A percentile compares a stretch with the other conserved stretches of the same genome.
These are phyloP conservation scores for Raja brachyura DNA, from an alignment of 2,113 vertebrate species.

Conservation along the genomic window DNA sequence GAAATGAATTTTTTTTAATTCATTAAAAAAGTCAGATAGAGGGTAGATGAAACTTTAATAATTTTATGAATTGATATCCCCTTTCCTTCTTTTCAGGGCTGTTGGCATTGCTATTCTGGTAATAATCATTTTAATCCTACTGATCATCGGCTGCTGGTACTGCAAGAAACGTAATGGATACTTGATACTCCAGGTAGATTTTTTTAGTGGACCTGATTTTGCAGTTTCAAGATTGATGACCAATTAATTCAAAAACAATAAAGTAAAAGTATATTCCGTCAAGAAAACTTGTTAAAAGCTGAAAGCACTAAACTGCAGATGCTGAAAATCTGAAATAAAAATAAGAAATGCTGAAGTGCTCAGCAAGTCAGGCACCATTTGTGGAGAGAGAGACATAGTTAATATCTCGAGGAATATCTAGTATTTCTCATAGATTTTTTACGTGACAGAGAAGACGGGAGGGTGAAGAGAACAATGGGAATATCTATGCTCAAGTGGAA, in stretches of 20 bases:
- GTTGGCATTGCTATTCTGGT: slow-evolving; percentile 75
- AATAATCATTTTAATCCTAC: slow-evolving; percentile 68
- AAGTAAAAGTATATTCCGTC: not conserved
- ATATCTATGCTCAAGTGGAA: no score
- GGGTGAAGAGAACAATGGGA: no score
- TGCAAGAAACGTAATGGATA: slow-evolving; percentile 78
- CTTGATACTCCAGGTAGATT: slow-evolving; percentile 68
- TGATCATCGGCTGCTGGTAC: slow-evolving; percentile 84
- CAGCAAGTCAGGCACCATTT: no score
- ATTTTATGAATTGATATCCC: not conserved
- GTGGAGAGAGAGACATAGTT: no score
- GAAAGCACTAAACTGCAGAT: no score
- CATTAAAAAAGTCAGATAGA: no score
- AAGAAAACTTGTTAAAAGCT: not conserved
- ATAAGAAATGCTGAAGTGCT: no score
- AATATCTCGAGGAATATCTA: no score
- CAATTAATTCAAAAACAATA: not conserved
- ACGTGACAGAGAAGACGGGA: no score
- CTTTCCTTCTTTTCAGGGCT: slow-evolving; percentile 60
- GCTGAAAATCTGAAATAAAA: no score
- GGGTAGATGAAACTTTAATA: not conserved
- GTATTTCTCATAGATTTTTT: no score
- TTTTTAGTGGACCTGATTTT: not conserved
- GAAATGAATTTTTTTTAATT: not conserved
- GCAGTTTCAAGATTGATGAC: not conserved